Percentiles rank a stretch among this genome's conserved stretches.
Conservation (phyloP, 2,888 invertebrate species). For the Volucella bombylans region DNA sequence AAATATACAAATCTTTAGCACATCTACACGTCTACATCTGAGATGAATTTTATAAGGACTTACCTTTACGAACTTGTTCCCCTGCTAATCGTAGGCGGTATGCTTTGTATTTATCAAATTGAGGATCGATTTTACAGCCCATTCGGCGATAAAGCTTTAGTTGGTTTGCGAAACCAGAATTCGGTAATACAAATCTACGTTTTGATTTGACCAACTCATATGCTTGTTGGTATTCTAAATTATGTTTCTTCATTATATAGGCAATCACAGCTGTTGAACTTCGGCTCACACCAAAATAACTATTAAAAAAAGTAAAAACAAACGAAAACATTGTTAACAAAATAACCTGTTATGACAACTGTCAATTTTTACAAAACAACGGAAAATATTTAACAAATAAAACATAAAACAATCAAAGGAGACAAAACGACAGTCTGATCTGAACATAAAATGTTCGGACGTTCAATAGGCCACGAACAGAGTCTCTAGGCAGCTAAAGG, state of each 20-base stretch:
- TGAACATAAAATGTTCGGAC: too few species aligned
- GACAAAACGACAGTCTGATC: too few species aligned
- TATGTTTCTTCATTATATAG: conserved; percentile 92
- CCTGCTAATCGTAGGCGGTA: conserved; percentile 91
- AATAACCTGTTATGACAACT: not conserved
- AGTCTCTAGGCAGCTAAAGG: too few species aligned
- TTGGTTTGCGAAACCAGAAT: conserved; percentile 91
- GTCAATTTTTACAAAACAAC: too few species aligned
- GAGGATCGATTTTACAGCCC: conserved; percentile 88
- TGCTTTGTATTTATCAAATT: conserved; percentile 88
- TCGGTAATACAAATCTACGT: conserved; percentile 89
- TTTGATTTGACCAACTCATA: conserved; percentile 87
- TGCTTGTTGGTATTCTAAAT: conserved; percentile 88
- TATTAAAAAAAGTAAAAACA: conserved; percentile 77
- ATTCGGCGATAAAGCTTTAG: conserved; percentile 90
- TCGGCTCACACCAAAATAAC: conserved; percentile 94
- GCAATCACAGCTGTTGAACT: conserved; percentile 94
- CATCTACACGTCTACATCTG: too few species aligned
- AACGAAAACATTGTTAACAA: not conserved
- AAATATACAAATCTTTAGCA: not conserved
- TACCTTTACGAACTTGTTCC: conserved; percentile 90
- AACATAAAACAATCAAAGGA: too few species aligned
- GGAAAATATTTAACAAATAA: too few species aligned
- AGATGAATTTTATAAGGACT: not conserved
- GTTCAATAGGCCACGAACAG: too few species aligned